phyloP scores from a whole-genome alignment of 1,140 invertebrate species.

The Drosophila ohnishii region DNA sequence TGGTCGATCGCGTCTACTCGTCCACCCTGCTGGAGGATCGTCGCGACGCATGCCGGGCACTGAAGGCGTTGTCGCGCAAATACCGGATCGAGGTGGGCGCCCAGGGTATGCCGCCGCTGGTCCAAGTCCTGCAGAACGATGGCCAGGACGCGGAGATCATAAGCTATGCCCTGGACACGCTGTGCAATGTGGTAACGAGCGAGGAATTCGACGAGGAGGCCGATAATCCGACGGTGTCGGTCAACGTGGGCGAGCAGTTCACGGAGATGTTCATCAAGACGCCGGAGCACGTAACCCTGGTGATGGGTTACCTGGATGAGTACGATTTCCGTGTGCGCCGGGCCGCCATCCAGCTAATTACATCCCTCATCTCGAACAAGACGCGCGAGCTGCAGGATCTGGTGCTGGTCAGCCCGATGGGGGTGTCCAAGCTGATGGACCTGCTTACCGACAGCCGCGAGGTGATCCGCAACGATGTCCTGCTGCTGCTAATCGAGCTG shows the following conservation, averaged over 20 bases:
- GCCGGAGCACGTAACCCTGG: slow-evolving; percentile 91
- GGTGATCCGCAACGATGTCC: slow-evolving; percentile 97
- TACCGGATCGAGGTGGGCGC: slow-evolving; percentile 98
- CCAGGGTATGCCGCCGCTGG: slow-evolving; percentile 94
- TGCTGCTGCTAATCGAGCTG: slow-evolving; percentile 95
- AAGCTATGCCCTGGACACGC: slow-evolving; percentile 94
- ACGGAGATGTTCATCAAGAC: slow-evolving; percentile 99
- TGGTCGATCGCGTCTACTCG: slow-evolving; percentile 95
- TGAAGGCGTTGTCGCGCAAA: slow-evolving; percentile 96
- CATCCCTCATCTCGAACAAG: slow-evolving; percentile 91
- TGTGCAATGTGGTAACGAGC: slow-evolving; percentile 94
- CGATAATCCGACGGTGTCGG: slow-evolving; percentile 85
- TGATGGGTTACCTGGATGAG: slow-evolving; percentile 96
- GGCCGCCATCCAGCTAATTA: slow-evolving; percentile 93
- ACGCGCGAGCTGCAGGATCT: slow-evolving; percentile 97
- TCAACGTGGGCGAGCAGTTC: slow-evolving; percentile 95
- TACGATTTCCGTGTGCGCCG: slow-evolving; percentile 96
- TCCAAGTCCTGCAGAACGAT: slow-evolving; percentile 90
- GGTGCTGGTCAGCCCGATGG: slow-evolving; percentile 96
- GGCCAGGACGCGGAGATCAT: slow-evolving; percentile 95
- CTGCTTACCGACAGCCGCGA: slow-evolving; percentile 96
- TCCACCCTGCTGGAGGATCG: slow-evolving; percentile 97
- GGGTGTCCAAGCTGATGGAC: slow-evolving; percentile 99
- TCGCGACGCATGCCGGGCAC: slow-evolving; percentile 96
- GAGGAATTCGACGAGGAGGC: slow-evolving; percentile 93